phyloP scores from a whole-genome alignment of 1,140 invertebrate genomes.

The Drosophila rhopaloa region DNA sequence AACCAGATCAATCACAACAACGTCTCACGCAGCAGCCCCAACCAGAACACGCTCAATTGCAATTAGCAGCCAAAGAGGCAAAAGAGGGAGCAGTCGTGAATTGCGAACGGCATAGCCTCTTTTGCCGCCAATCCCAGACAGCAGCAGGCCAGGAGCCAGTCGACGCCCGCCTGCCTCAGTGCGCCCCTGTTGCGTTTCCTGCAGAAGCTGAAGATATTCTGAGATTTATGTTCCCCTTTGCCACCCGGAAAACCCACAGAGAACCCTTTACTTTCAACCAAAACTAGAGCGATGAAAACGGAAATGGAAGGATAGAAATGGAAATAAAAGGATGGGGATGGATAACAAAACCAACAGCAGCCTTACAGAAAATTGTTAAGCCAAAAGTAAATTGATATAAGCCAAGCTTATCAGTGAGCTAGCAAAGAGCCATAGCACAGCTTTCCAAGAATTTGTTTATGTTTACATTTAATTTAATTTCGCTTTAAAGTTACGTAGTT shows the following conservation, averaged over 20 bases:
- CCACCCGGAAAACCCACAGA: conserved; percentile 43
- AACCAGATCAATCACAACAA: conserved; percentile 80
- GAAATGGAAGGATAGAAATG: conserved; percentile 4
- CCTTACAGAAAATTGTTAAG: conserved; percentile 73
- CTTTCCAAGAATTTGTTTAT: conserved; percentile 73
- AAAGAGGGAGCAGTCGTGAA: conserved; percentile 81
- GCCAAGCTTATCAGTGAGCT: conserved; percentile 70
- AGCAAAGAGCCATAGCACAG: conserved; percentile 60
- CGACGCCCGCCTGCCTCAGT: conserved; percentile 54
- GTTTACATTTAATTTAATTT: conserved; percentile 33
- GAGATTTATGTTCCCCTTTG: conserved; percentile 49
- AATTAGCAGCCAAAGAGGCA: conserved; percentile 84
- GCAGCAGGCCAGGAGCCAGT: conserved; percentile 29
- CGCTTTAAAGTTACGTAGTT: conserved; percentile 34
- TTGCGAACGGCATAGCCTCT: conserved; percentile 65
- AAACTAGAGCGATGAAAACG: conserved; percentile 13
- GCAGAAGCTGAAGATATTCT: conserved; percentile 78
- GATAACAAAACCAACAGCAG: conserved; percentile 62
- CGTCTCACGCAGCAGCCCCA: conserved; percentile 60
- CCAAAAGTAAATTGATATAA: conserved; percentile 77
- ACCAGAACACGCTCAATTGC: conserved; percentile 73
- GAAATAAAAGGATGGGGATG: conserved; percentile 9
- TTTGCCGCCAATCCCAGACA: conserved; percentile 66
- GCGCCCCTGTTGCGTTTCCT: conserved; percentile 63
- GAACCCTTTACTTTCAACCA: conserved; percentile 20